Base-by-base conservation (phyloP, 2,113 vertebrate genomes). In the Lophotis ruficrista region DNA sequence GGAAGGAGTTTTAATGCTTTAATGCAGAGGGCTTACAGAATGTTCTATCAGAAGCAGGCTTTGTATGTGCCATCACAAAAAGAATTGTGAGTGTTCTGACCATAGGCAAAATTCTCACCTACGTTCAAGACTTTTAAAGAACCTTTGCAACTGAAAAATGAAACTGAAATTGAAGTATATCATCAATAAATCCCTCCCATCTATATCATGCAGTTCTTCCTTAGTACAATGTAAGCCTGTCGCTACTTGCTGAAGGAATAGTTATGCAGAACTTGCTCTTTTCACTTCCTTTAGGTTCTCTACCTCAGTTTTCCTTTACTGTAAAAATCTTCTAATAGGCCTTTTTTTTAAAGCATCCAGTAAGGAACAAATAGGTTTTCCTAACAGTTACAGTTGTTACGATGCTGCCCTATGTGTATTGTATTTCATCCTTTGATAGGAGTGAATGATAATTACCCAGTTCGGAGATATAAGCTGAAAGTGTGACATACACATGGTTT, bases 401-500 rank as follows among this genome's bases (percentile, higher is more conserved):
- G 57, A 35, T 57, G 72, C 50, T 66, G 33, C 53, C 69, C 7
- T 57, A 50, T 47, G 18, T 43, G 22, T 22, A 17, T 43, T 69
- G 54, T 56, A 43, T n/a, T 54, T 50, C 19, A 50, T 50, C 22
- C 27, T 75, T 56, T 43, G 35, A 37, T 24, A 62, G 35, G 30
- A 76, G 25, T 43, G 54, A 81, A 37, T 41, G 23, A 14, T 48
- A 56, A 33, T 56, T 56, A 69, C 12, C 27, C 51, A n/a, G 7
- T 50, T 70, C 16, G 9, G 38, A 70, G 41, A 50, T 64, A 57
- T 71, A 84, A 64, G 43, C n/a, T 56, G 30, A 14, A 75, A 43
- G 8, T 61, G 54, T 33, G 31, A 31, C 1, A 1, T 38, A 4
- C 18, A 47, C 1, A 2, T 60, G 66, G 53, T 75, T 68, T 2